phyloP scores from a whole-genome alignment of 2,888 invertebrate species.

The Leptothorax acervorum region DNA sequence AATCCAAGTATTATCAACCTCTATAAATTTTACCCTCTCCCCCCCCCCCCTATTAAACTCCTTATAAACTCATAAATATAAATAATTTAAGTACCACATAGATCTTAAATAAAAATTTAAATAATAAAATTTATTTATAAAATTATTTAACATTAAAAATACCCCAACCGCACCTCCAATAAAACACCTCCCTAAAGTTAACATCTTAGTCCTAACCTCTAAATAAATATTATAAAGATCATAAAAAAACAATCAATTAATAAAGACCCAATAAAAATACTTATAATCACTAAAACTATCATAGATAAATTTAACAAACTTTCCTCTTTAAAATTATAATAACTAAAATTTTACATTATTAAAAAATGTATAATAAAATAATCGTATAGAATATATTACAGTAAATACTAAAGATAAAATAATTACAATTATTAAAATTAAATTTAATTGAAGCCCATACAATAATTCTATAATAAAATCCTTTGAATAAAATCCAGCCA shows the following conservation, averaged over 20 bases:
- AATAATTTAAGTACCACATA: background rate
- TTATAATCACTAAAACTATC: background rate
- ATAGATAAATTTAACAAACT: background rate
- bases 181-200: background rate
- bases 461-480: background rate
- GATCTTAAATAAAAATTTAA: background rate
- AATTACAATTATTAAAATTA: background rate
- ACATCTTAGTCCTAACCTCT: accelerated
- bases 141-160: background rate
- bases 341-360: background rate
- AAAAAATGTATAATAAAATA: constrained; percentile 5
- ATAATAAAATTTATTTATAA: background rate
- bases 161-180: background rate
- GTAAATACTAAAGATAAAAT: background rate
- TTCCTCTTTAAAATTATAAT: background rate
- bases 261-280: accelerated
- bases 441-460: background rate
- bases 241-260: background rate
- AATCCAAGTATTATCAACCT: constrained; percentile 50
- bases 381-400: accelerated
- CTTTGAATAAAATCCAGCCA: background rate
- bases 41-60: background rate
- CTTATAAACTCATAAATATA: background rate
- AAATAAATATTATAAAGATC: background rate
- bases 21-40: accelerated